Evolutionary conservation across 1,140 invertebrate genomes (phyloP), one percentile per base, ranked within the genome.

Genomic region (Antheraea mylitta): DNA sequence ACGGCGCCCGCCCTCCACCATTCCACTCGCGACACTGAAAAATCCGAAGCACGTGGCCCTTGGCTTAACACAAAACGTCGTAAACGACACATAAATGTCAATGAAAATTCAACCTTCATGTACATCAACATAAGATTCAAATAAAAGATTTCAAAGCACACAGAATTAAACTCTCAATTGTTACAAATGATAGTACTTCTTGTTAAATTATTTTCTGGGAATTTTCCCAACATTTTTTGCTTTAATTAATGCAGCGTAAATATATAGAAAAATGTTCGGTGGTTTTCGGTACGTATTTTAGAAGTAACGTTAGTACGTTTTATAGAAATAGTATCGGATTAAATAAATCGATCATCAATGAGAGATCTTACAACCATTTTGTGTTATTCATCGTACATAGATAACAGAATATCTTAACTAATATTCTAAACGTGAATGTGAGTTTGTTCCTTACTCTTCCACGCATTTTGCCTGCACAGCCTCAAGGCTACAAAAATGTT

Each of bases 11-110:
- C 78, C 67, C 74, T 68, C 76, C 53, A 69, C 69, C 78, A 78
- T 83, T 72, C 78, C 81, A 76, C 72, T 76, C 81, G 79, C 81
- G 79, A 68, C 73, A 89, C 87, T 89, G 84, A 87, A 87, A 66
- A 58, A 74, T 85, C 83, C 71, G 71, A 72, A 86, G 74, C 86
- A 88, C 83, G 83, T 90, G 87, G 79, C 78, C n/a, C 37, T 53
- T 48, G 8, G 48, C 30, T 16, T 63, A 3, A 37, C n/a, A 16
- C 18, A 16, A 65, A 48, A 45, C 7, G 64, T 48, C 37, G 37
- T 48, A 65, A 65, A 16, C 60, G 60, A 61, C 38, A 19, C 19
- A 6, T 18, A 53, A 16, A 53, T 13, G 45, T 1, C 16, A 16
- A 53, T 16, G 16, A 5, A 16, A 53, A 6, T 16, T 53, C 45